Percentiles rank a stretch among this genome's conserved stretches.
phyloP scores from a whole-genome alignment of 2,797 vertebrate species.

The Sarcoramphus papa region DNA sequence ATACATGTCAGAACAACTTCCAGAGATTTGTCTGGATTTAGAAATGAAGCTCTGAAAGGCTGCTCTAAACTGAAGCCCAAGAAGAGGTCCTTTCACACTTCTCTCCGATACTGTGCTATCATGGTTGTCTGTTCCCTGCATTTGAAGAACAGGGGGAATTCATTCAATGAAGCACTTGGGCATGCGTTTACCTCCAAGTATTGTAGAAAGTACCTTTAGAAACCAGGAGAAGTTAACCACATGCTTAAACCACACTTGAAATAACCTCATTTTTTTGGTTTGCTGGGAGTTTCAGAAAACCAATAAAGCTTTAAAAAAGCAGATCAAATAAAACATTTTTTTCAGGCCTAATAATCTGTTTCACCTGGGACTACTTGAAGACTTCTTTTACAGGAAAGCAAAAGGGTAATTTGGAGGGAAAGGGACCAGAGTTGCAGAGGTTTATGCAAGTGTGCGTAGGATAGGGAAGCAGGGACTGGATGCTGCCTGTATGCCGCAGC shows the following conservation, averaged over 20 bases:
- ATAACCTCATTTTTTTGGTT: not conserved
- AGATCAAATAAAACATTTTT: not conserved
- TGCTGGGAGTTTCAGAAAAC: not conserved
- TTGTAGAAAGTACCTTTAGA: not conserved
- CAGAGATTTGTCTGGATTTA: not conserved
- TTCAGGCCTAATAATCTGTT: not conserved
- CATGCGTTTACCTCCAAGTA: not conserved
- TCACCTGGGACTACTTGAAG: not conserved
- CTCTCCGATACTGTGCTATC: accelerated
- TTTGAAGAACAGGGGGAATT: not conserved
- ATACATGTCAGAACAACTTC: constrained; percentile 35
- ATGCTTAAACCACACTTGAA: not conserved
- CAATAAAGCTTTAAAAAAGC: not conserved
- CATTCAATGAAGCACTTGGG: not conserved
- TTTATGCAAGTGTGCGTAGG: not conserved
- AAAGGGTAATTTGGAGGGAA: not conserved
- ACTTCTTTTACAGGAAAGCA: not conserved
- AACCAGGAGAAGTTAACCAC: not conserved
- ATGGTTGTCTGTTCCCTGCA: not conserved
- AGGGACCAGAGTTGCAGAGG: not conserved
- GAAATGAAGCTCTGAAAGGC: not conserved
- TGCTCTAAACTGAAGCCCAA: not conserved
- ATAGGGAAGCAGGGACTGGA: not conserved
- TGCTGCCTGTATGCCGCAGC: not conserved
- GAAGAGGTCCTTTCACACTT: not conserved